These are phyloP conservation scores for Ernsta delagoae DNA, from an alignment of 2,888 invertebrate species.

Conservation along the genomic window DNA sequence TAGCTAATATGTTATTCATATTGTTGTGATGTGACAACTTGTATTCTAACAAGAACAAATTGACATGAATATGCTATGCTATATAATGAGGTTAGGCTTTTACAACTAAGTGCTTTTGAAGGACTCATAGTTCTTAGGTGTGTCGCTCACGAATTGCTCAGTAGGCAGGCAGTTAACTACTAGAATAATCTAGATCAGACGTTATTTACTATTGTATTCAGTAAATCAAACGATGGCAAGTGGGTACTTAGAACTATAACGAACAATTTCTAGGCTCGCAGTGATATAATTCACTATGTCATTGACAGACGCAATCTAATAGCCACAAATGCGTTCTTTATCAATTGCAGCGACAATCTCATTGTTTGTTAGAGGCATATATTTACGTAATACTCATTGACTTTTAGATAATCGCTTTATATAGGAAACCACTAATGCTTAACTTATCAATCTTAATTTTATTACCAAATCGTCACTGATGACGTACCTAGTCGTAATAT, in stretches of 20 bases:
- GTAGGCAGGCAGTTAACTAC: conserved; percentile 29
- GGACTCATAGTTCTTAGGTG: conserved; percentile 69
- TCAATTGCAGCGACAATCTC: neutral
- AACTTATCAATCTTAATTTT: neutral
- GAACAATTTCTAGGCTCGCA: conserved; percentile 14
- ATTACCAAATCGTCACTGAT: conserved; percentile 43
- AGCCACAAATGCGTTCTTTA: neutral
- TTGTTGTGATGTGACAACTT: conserved; percentile 55
- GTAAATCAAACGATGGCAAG: conserved; percentile 31
- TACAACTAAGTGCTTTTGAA: conserved; percentile 65
- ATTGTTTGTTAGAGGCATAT: neutral
- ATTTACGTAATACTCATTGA: neutral
- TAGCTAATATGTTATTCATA: conserved; percentile 54
- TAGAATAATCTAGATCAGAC: conserved; percentile 34
- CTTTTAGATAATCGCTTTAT: neutral
- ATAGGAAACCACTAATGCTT: no score
- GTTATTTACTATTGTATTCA: conserved; percentile 31
- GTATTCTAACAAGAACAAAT: conserved; percentile 69
- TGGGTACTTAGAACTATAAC: conserved; percentile 22
- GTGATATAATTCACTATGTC: neutral
- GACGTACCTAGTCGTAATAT: conserved; percentile 67
- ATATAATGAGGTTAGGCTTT: conserved; percentile 53
- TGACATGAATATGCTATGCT: conserved; percentile 57
- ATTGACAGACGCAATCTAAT: conserved; percentile 2
- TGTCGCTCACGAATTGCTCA: conserved; percentile 70